Conservation (phyloP, 2,797 vertebrate species). For the Pristis pectinata region DNA sequence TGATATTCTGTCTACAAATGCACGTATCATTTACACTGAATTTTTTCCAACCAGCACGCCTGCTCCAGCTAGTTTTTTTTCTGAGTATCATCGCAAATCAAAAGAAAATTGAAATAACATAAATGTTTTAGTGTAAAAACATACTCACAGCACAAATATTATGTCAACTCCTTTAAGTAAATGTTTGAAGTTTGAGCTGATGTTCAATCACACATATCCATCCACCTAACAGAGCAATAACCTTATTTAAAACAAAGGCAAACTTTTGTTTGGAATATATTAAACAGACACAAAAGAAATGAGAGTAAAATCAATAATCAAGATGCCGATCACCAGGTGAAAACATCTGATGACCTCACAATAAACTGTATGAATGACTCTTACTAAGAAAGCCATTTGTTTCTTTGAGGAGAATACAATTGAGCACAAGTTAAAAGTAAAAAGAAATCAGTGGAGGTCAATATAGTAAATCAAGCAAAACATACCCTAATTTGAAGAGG, state of each 20-base stretch:
- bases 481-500: neutral
- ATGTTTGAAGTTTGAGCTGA: neutral
- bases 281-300: neutral
- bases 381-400: neutral
- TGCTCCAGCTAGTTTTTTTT: neutral
- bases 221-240: neutral
- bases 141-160: neutral
- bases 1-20: neutral
- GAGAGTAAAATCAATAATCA: neutral
- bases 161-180: neutral
- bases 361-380: neutral
- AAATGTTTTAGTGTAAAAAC: neutral
- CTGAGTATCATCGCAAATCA: neutral
- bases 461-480: slow-evolving; percentile 1
- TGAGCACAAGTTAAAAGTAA: neutral
- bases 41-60: neutral
- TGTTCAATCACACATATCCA: neutral
- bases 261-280: neutral
- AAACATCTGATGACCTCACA: slow-evolving; percentile 6
- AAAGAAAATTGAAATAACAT: slow-evolving; percentile 8
- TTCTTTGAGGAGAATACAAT: neutral
- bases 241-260: neutral
- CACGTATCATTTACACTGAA: slow-evolving; percentile 20
- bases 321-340: neutral
- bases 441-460: neutral